phyloP scores from a whole-genome alignment of 2,113 vertebrate species.

The Notarius quadriscutis region DNA sequence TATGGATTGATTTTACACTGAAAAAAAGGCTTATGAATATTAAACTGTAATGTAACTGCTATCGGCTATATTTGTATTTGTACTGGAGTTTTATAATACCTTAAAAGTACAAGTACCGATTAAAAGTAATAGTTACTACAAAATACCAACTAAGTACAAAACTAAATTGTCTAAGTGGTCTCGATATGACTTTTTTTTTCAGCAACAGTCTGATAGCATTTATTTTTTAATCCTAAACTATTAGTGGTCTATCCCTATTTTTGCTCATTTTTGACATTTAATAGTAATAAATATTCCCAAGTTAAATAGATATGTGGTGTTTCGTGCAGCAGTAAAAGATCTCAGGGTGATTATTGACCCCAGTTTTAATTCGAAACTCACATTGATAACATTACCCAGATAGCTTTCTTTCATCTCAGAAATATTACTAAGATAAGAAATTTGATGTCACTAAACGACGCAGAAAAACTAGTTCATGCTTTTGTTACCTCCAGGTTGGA shows the following conservation, averaged over 20 bases:
- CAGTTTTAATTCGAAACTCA: too few species aligned
- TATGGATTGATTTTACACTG: conserved; percentile 26
- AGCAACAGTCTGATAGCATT: neutral
- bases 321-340: neutral
- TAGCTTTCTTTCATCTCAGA: too few species aligned
- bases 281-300: neutral
- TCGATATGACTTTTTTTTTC: neutral
- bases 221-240: neutral
- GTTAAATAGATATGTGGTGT: neutral
- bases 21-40: neutral
- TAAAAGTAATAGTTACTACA: neutral
- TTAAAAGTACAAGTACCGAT: neutral
- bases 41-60: neutral
- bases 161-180: neutral
- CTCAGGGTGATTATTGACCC: too few species aligned
- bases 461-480: too few species aligned
- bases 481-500: too few species aligned
- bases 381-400: too few species aligned
- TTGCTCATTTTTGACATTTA: neutral
- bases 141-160: neutral
- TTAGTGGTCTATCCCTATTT: neutral
- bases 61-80: neutral
- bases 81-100: neutral
- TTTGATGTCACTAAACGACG: too few species aligned
- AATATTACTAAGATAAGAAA: too few species aligned